phyloP scores from a whole-genome alignment of 2,797 vertebrate species.

The Platyrinchus mystaceus region DNA sequence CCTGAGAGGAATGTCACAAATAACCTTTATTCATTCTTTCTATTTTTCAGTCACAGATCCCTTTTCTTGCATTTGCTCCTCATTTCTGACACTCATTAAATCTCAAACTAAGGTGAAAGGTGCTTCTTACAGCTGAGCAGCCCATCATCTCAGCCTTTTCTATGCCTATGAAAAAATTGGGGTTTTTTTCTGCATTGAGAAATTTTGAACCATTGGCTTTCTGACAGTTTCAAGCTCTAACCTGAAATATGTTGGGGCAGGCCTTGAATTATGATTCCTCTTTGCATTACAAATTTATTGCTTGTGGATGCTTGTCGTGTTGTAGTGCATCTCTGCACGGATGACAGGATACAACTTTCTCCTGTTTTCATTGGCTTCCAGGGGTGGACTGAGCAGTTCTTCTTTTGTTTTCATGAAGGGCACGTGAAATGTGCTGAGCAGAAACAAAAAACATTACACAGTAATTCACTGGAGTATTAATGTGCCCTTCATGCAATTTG shows the following conservation, averaged over 20 bases:
- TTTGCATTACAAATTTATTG: constrained; percentile 26
- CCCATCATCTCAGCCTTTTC: neutral
- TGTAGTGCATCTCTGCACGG: neutral
- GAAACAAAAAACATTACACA: neutral
- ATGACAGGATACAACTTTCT: constrained; percentile 12
- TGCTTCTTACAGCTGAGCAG: neutral
- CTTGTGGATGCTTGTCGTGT: constrained; percentile 24
- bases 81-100: neutral
- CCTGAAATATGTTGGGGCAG: neutral
- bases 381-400: neutral
- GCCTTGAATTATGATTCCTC: constrained; percentile 10
- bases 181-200: neutral
- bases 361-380: constrained; percentile 24
- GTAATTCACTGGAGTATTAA: constrained; percentile 6
- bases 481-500: neutral
- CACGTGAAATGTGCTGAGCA: neutral
- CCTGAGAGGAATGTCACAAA: neutral
- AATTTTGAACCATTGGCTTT: neutral
- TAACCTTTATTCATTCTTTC: neutral
- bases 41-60: neutral
- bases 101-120: neutral
- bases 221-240: constrained; percentile 4
- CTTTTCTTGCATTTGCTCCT: neutral
- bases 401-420: neutral
- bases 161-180: neutral